A percentile compares a stretch with the other conserved stretches of the same genome.
Evolutionary conservation across 2,113 vertebrate genomes (phyloP).

Genomic region (Zapornia atra): DNA sequence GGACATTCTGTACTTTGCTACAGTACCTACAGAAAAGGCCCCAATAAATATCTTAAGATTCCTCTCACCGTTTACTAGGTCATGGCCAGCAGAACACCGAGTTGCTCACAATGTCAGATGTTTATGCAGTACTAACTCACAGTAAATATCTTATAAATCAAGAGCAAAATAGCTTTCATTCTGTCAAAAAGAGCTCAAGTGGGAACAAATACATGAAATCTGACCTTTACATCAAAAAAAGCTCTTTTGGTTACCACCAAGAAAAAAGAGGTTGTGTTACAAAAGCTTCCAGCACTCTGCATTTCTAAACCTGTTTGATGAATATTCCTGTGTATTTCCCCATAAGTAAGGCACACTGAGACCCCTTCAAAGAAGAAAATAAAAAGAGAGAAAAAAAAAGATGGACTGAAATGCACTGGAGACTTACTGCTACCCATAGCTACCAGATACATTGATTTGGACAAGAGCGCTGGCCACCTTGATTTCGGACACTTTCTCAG

Average conservation of each 20-base stretch:
- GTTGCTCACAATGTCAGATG: background rate
- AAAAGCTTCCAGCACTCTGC: conserved; percentile 15
- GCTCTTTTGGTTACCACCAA: background rate
- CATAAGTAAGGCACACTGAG: background rate
- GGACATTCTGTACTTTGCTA: background rate
- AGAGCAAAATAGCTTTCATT: conserved; percentile 44
- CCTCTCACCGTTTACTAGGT: background rate
- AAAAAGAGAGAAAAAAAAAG: too few relatives aligned
- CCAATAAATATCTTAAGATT: background rate
- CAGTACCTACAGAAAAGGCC: background rate
- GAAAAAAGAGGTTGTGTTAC: background rate
- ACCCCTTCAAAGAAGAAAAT: background rate
- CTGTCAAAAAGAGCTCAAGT: conserved; percentile 48
- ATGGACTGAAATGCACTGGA: background rate
- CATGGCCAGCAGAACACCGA: background rate
- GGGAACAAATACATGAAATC: conserved; percentile 62
- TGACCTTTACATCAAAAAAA: conserved; percentile 69
- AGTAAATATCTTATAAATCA: conserved; percentile 61
- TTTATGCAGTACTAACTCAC: conserved; percentile 44
- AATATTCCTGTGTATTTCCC: background rate
- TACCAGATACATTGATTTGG: background rate
- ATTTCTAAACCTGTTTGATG: background rate
- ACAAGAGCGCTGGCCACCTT: background rate
- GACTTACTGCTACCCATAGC: background rate
- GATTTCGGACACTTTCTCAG: background rate